Conservation (phyloP, 23 tunicate species). For the Trididemnum clinides region DNA sequence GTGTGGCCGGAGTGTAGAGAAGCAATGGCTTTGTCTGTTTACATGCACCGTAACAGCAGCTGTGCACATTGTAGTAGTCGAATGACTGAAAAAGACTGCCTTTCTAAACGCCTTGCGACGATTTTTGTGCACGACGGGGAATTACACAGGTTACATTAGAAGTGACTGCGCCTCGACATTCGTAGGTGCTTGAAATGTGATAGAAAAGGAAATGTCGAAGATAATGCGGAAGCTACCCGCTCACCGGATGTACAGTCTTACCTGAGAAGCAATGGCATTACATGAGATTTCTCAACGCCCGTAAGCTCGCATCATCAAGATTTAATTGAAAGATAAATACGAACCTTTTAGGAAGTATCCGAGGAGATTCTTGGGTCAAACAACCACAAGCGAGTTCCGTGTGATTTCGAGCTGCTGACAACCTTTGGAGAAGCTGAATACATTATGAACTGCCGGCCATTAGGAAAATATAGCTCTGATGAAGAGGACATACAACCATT, state of each 20-base stretch:
- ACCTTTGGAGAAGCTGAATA: neutral
- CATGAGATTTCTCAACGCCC: neutral
- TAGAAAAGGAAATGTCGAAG: neutral
- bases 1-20: neutral
- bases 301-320: neutral
- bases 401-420: neutral
- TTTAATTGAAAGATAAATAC: neutral
- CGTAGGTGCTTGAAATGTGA: neutral
- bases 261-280: neutral
- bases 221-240: neutral
- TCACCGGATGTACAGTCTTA: neutral
- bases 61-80: neutral
- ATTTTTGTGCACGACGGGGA: neutral
- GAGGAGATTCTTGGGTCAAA: neutral
- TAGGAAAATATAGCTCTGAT: neutral
- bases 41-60: neutral
- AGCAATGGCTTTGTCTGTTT: neutral
- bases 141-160: neutral
- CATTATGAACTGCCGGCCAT: neutral
- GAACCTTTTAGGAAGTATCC: neutral
- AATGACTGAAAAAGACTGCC: neutral
- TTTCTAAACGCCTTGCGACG: neutral
- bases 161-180: neutral
- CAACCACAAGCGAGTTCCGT: neutral
- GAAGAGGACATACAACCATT: neutral